Evolutionary conservation across 92 coral and sea anemone species (phyloP), one percentile per base, ranked within the genome.

Genomic region (Desmophyllum pertusum): DNA sequence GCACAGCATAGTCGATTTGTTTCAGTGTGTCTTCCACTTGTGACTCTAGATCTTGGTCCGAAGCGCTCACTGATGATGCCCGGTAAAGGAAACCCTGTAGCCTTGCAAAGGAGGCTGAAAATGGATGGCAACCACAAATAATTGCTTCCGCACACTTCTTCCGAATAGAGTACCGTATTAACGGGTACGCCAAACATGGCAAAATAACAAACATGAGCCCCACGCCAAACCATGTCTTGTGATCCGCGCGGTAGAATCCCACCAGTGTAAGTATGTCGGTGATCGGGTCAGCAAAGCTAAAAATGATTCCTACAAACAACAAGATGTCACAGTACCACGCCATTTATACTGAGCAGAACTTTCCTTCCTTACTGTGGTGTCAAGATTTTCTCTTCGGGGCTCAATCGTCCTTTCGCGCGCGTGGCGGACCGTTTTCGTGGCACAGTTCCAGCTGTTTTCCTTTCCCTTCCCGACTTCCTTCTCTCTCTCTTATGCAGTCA

Each of bases 211-310:
- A 84, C 38, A 41, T 18, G 10, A 84, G 76, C 11, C 81, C 87
- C 27, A 83, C 72, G 4, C 55, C 87, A 38, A 83, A 74, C 87
- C 81, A 83, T 27, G 80, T 73, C 70, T 75, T 83, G 40, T 83
- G 79, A 38, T 76, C 87, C 19, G 9, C 31, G 45, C 73, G 87
- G 31, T 83, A 83, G 65, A 83, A 83, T 40, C 42, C 50, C 75
- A 59, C 64, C 64, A 83, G 81, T 27, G 87, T 83, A 35, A 83
- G 87, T 48, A 83, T 37, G 59, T 73, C 87, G 17, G 81, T 83
- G 57, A 83, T 27, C 4, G 87, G 87, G 23, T 83, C 87, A 10
- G 87, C 87, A 50, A 83, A 83, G 40, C 83, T 70, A 10, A 67
- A 33, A 50, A 77, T 67, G 3, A 70, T 62, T 77, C 83, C 83